phyloP scores from a whole-genome alignment of 2,113 vertebrate genomes.

The Chamaetylas fuelleborni region DNA sequence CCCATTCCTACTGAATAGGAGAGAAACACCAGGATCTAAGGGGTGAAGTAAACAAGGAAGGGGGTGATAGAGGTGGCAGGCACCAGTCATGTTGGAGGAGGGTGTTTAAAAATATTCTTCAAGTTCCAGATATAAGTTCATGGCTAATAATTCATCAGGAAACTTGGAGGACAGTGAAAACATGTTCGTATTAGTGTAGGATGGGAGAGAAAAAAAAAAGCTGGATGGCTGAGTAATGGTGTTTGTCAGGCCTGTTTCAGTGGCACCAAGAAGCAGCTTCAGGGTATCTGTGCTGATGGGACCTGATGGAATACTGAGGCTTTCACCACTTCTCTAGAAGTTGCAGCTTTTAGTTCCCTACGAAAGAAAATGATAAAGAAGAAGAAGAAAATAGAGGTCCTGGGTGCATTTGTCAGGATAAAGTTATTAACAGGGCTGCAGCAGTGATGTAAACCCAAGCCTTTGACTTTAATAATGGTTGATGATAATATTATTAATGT shows the following conservation, averaged over 20 bases:
- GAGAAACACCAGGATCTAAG: background rate
- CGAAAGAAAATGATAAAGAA: background rate
- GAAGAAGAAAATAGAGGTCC: background rate
- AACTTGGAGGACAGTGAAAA: background rate
- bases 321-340: background rate
- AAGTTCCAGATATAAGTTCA: background rate
- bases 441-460: background rate
- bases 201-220: background rate
- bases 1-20: background rate
- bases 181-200: background rate
- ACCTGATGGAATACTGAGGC: background rate
- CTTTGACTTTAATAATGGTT: background rate
- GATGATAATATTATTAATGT: constrained; percentile 43
- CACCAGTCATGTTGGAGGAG: background rate
- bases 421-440: background rate
- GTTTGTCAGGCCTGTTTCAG: background rate
- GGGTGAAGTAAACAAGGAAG: background rate
- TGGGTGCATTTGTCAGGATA: background rate
- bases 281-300: background rate
- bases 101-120: background rate
- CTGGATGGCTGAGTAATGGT: background rate
- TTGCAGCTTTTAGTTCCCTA: background rate
- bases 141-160: background rate
- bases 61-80: background rate
- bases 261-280: background rate